Conservation (phyloP, 2,113 vertebrate genomes). For the Amazona guildingii region DNA sequence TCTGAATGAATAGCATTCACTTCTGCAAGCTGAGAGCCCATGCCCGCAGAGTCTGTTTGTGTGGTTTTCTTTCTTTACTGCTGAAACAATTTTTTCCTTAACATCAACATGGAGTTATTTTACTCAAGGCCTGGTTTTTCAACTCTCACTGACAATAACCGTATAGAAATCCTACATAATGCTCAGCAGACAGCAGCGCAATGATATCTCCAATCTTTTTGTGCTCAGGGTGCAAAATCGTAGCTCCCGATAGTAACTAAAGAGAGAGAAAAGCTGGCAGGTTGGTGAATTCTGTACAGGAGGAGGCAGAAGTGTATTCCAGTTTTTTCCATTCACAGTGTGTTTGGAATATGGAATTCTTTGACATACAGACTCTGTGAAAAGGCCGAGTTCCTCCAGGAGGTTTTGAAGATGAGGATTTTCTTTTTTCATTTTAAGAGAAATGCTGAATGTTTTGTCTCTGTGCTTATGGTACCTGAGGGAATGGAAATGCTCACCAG, state of each 20-base stretch:
- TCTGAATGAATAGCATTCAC: not conserved
- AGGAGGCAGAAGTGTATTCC: not conserved
- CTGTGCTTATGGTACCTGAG: not conserved
- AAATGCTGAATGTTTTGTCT: not conserved
- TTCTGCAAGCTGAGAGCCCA: not conserved
- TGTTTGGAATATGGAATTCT: not conserved
- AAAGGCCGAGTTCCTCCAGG: not conserved
- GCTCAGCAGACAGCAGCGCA: not conserved
- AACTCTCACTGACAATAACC: not conserved
- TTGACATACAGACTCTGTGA: not conserved
- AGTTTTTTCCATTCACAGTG: not conserved
- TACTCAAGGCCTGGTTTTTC: not conserved
- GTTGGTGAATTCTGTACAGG: not conserved
- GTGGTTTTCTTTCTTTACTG: not conserved
- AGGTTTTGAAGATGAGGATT: not conserved
- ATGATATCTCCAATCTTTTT: not conserved
- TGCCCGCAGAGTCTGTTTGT: not conserved
- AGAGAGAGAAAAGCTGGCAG: not conserved
- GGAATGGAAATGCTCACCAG: not conserved
- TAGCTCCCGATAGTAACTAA: not conserved
- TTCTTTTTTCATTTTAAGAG: not conserved
- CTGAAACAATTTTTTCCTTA: slow-evolving; percentile 13
- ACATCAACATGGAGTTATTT: not conserved
- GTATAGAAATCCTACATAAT: slow-evolving; percentile 3
- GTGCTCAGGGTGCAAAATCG: not conserved